phyloP scores from a whole-genome alignment of 2,113 vertebrate species.

The Corynorhinus townsendii region DNA sequence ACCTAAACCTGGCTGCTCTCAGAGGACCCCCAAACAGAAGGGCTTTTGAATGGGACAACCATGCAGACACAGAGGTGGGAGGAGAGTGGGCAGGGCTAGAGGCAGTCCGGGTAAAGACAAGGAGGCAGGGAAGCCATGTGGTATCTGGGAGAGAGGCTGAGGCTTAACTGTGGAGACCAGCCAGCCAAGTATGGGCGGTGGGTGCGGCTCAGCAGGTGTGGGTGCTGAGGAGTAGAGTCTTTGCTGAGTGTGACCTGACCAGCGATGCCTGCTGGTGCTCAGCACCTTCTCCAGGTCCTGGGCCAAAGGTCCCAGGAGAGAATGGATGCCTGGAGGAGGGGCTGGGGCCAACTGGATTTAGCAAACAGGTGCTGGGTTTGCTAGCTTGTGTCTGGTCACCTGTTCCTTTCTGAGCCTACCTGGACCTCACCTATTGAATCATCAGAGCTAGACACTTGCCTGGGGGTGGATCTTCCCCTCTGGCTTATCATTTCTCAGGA shows the following conservation, averaged over 20 bases:
- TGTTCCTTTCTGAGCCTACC: background rate
- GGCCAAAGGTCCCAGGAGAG: background rate
- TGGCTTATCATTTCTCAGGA: background rate
- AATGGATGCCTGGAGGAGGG: background rate
- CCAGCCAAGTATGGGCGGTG: background rate
- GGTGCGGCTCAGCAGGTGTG: accelerated
- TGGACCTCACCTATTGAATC: background rate
- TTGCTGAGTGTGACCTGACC: background rate
- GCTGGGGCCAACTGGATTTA: background rate
- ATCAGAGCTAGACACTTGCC: background rate
- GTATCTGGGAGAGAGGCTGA: background rate
- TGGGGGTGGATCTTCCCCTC: background rate
- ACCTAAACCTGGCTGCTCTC: background rate
- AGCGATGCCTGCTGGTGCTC: background rate
- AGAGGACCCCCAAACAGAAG: background rate
- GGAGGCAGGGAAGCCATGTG: background rate
- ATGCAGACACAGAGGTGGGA: background rate
- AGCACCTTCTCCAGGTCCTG: background rate
- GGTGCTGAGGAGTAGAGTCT: background rate
- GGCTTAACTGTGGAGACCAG: background rate
- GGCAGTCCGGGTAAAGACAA: background rate
- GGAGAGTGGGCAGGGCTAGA: background rate
- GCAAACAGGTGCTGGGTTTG: background rate
- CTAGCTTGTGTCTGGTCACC: background rate
- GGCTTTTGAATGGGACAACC: background rate